Evolutionary conservation across 1,140 invertebrate species (phyloP).

Genomic region (Solenopsis invicta): DNA sequence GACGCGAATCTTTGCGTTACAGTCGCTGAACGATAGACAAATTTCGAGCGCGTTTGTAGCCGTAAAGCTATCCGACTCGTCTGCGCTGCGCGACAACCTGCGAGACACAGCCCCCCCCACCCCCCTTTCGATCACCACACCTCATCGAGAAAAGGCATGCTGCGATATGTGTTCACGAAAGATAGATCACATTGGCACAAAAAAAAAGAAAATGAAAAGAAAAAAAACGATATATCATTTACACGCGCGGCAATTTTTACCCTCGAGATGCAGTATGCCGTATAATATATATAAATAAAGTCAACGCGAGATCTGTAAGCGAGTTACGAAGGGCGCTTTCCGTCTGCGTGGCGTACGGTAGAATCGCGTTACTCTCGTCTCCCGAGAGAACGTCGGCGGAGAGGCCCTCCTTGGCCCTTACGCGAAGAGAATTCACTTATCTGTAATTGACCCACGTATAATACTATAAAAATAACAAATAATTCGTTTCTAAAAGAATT

Average conservation of each 20-base stretch:
- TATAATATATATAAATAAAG: conserved; percentile 3
- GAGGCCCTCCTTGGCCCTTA: conserved; percentile 11
- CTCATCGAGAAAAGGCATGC: conserved; percentile 73
- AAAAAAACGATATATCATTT: conserved; percentile 44
- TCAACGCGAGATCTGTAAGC: conserved; percentile 43
- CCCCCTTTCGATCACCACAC: conserved; percentile 31
- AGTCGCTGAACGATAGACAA: neutral
- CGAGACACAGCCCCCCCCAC: too few species aligned
- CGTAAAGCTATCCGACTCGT: conserved; percentile 12
- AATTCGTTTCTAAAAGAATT: conserved; percentile 72
- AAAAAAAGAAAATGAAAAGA: conserved; percentile 14
- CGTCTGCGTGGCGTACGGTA: neutral
- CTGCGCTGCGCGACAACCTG: neutral
- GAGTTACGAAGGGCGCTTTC: conserved; percentile 37
- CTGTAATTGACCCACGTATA: conserved; percentile 57
- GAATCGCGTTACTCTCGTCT: neutral
- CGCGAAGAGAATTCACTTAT: conserved; percentile 23
- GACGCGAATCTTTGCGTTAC: conserved; percentile 33
- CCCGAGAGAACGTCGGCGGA: neutral
- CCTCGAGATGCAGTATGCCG: conserved; percentile 57
- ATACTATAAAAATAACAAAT: conserved; percentile 54
- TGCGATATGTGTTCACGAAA: conserved; percentile 70
- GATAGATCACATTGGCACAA: conserved; percentile 48
- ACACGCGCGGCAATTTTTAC: conserved; percentile 68
- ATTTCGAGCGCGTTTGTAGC: conserved; percentile 13